Base-by-base conservation (phyloP, 2,888 invertebrate species). In the Tiliacea aurago region DNA sequence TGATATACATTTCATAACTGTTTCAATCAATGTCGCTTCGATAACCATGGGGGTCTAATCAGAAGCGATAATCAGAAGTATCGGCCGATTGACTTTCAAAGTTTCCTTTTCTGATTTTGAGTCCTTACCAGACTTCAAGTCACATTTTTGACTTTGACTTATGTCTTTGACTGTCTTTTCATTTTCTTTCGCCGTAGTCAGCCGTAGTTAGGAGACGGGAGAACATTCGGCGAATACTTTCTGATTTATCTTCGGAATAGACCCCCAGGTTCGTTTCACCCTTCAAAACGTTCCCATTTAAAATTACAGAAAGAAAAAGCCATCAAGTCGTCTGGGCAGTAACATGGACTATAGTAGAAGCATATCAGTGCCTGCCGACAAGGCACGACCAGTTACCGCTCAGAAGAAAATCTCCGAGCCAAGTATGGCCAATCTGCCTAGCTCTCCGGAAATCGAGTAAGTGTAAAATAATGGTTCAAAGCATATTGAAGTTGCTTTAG, bases 311-410 rank as follows among this genome's bases (percentile, higher is more conserved):
- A 97, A 98, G 94, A 98, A 98, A 94, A 97, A 98, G 90, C 97
- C 97, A 84, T 95, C 97, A 56, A 96, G 97, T 85, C 94, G 97
- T 83, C 94, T 97, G 63, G 93, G 96, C 4, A 94, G 95, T 67
- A 96, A 90, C 66, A 97, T 98, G 71, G 99, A 99, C 90, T 98
- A 98, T 90, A 98, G 97, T 85, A 97, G 99, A 77, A 99, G 99
- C 90, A 98, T 98, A 84, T 99, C 99, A 0, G 98, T 99, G 2
- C 99, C 99, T 0, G 98, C 98, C 0, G 98, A 98, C 86, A 97
- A 98, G 87, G 95, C 97, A 13, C 93, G 96, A 0, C 90, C 94
- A 0, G 72, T 88, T 3, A 88, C 92, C 0, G 89, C 95, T 0
- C 95, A 96, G 68, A 95, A 96, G 90, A 95, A 96, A 80, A 95